A percentile compares a stretch with the other conserved stretches of the same genome.
These are phyloP conservation scores for Mixornis gularis DNA, from an alignment of 2,113 vertebrate species.

Conservation along the genomic window DNA sequence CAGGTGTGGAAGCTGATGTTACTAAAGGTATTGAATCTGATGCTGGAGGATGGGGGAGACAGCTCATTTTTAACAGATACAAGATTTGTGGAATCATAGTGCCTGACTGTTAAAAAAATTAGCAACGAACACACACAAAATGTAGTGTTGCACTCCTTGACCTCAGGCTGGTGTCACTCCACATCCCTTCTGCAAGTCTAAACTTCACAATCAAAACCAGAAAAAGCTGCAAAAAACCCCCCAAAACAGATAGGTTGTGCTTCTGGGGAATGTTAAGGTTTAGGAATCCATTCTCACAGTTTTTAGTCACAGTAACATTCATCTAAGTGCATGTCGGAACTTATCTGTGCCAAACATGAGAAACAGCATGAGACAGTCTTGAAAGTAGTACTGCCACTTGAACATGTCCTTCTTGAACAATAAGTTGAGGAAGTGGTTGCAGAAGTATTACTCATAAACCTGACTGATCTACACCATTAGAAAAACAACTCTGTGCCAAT, in stretches of 20 bases:
- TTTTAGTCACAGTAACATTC: background rate
- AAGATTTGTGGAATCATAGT: background rate
- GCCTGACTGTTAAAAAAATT: background rate
- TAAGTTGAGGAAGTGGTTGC: background rate
- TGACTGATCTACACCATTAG: background rate
- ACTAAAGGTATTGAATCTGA: background rate
- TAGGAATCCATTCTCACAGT: background rate
- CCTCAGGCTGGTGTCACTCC: background rate
- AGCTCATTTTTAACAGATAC: background rate
- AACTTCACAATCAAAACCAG: background rate
- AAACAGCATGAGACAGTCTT: background rate
- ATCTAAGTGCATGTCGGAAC: background rate
- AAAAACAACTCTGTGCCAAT: background rate
- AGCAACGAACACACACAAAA: background rate
- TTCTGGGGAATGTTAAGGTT: background rate
- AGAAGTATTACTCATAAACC: background rate
- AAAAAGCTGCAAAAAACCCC: background rate
- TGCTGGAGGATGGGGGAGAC: background rate
- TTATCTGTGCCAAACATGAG: background rate
- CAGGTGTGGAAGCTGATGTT: background rate
- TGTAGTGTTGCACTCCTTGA: background rate
- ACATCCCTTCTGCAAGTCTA: background rate
- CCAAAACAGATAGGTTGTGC: accelerated
- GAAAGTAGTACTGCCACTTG: background rate
- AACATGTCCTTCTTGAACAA: background rate